Conservation (phyloP, 2,113 vertebrate species). For the Psittacula cyanocephala region DNA sequence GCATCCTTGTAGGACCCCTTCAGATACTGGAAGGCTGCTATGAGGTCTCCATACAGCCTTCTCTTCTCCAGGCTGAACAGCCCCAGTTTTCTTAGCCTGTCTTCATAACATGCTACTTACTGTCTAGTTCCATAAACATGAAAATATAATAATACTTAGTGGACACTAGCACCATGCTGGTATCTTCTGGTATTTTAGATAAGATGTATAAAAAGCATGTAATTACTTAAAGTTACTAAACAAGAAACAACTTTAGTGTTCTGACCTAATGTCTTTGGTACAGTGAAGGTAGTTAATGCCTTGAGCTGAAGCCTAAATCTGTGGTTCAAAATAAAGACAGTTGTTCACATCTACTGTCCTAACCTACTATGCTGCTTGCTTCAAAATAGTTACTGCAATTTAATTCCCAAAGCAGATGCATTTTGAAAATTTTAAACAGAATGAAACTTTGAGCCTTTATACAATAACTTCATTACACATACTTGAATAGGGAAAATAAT, state of each 20-base stretch:
- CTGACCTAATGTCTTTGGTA: neutral
- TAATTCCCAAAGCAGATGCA: neutral
- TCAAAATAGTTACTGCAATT: neutral
- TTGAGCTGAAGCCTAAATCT: neutral
- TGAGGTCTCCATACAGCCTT: neutral
- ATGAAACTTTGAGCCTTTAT: neutral
- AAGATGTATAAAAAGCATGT: neutral
- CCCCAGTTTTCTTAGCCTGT: neutral
- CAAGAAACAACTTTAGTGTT: neutral
- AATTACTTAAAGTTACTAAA: neutral
- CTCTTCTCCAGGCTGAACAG: neutral
- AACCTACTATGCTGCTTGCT: neutral
- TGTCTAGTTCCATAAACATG: neutral
- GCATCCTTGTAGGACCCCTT: neutral
- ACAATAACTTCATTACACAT: neutral
- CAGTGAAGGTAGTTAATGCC: neutral
- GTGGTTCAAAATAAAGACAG: neutral
- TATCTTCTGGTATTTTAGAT: neutral
- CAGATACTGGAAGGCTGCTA: neutral
- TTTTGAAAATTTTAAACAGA: neutral
- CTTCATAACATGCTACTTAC: neutral
- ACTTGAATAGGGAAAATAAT: neutral
- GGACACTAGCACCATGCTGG: neutral
- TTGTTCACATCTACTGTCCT: neutral
- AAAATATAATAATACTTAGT: neutral